Evolutionary conservation across 2,888 invertebrate species (phyloP), one percentile per base, ranked within the genome.

Genomic region (Colletes collaris): DNA sequence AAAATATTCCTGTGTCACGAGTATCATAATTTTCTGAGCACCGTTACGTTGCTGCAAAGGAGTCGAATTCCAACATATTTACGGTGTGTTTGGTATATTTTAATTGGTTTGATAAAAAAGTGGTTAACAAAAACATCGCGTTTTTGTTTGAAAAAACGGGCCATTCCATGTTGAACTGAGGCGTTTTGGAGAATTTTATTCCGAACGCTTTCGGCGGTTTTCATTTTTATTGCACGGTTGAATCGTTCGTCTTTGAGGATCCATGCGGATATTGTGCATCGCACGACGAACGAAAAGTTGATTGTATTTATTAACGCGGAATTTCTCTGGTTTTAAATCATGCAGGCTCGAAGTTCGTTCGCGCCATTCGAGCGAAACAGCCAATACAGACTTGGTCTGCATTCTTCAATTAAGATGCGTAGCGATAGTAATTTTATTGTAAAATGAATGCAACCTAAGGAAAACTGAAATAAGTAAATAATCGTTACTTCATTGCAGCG

Each of bases 131-230:
- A 10, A 37, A 58, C 37, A 5, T n/a, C 11, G 3, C 35, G 40
- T 37, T 16, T 44, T 44, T 46, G 44, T 46, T 8, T 40, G 40
- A 11, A 13, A 13, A 19, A 65, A 13, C 4, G 40, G 27, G 19
- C 4, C 16, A 11, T 44, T 53, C 27, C 44, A 40, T 10, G 7
- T 5, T n/a, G n/a, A 16, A 40, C 40, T 4, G 19, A 6, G 13
- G 53, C 19, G n/a, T 65, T 65, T 44, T 19, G 44, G 44, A 13
- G 11, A 44, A n/a, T 55, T 65, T 50, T 27, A 13, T 8, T 65
- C 16, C 11, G 10, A 3, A 37, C 50, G 35, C 4, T 50, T 52
- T 8, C 8, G 7, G 19, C 3, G 53, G 6, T 13, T 53, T 13
- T 19, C 3, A 40, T 65, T 53, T 50, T 37, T 44, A 55, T 65